A percentile compares a stretch with the other conserved stretches of the same genome.
Conservation (phyloP, 2,113 vertebrate genomes). For the Isurus oxyrinchus region DNA sequence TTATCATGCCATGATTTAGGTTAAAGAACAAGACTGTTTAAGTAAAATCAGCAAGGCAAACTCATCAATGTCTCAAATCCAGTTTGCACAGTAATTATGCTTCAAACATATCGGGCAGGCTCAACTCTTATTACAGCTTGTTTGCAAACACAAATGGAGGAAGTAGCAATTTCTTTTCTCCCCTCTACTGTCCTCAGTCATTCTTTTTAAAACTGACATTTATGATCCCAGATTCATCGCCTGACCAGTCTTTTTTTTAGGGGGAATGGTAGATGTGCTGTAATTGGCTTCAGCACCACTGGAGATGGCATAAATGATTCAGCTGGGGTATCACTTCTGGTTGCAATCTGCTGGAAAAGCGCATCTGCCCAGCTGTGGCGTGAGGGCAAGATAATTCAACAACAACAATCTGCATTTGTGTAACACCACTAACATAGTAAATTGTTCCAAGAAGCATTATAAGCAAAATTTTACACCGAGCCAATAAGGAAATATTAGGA, state of each 20-base stretch:
- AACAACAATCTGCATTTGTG: not conserved
- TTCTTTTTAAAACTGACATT: not conserved
- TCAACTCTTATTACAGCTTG: not conserved
- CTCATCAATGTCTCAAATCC: not conserved
- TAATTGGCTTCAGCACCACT: not conserved
- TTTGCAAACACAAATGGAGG: not conserved
- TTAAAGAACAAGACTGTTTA: not conserved
- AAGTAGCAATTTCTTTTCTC: not conserved
- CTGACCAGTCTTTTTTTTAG: not conserved
- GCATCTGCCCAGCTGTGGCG: not conserved
- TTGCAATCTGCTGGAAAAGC: not conserved
- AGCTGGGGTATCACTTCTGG: not conserved
- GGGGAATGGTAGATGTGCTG: not conserved
- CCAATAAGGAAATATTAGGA: no score
- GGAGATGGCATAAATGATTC: not conserved
- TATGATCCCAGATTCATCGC: not conserved
- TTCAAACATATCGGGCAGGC: not conserved
- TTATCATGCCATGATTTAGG: not conserved
- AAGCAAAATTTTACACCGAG: no score
- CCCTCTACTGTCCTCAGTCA: not conserved
- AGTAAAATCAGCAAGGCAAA: not conserved
- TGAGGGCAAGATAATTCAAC: not conserved
- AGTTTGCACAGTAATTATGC: slow-evolving; percentile 18
- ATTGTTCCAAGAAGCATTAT: no score
- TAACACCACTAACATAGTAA: not conserved